Evolutionary conservation across 2,888 invertebrate species (phyloP), one percentile per base, ranked within the genome.

Genomic region (Coenonympha arcania): DNA sequence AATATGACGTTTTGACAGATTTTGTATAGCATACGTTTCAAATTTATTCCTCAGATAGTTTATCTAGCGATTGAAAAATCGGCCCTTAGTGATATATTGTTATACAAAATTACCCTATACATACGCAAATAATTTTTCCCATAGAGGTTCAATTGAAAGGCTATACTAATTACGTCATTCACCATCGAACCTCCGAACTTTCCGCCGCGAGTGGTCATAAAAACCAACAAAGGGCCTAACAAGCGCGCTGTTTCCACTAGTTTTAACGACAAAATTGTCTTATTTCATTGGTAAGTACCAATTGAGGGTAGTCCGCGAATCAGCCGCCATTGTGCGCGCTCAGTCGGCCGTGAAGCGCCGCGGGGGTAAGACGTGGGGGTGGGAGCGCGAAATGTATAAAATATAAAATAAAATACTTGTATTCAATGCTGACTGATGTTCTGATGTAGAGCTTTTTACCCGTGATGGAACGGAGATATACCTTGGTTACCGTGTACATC

Each of bases 231-330:
- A 61, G 42, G 56, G 61, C 33, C 56, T 63, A 72, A 71, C 69
- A 64, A 63, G 59, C 50, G 55, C 22, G 57, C 61, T 63, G 61
- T 66, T 69, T 68, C 66, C 68, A 64, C 60, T 66, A 69, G 70
- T 70, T 71, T 70, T 66, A 64, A 57, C 61, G 47, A 51, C 55
- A 61, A 72, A 71, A 69, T 71, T 68, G 64, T 67, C 63, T 64
- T 59, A 60, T 57, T 52, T 56, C 24, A 44, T 44, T 24, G 44
- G 63, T 65, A 66, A 62, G 64, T 65, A 63, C 64, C 68, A 71
- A 73, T 71, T 56, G 79, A 76, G 84, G 83, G 83, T 79, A 78
- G 81, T 67, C 66, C 69, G 64, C 72, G 73, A 80, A 82, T 83
- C 82, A 81, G 71, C 68, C 69, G 68, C 68, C 65, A 83, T 84